Percentiles rank a stretch among this genome's conserved stretches.
Conservation (phyloP, 2,888 invertebrate genomes). For the Sialis lutaria region DNA sequence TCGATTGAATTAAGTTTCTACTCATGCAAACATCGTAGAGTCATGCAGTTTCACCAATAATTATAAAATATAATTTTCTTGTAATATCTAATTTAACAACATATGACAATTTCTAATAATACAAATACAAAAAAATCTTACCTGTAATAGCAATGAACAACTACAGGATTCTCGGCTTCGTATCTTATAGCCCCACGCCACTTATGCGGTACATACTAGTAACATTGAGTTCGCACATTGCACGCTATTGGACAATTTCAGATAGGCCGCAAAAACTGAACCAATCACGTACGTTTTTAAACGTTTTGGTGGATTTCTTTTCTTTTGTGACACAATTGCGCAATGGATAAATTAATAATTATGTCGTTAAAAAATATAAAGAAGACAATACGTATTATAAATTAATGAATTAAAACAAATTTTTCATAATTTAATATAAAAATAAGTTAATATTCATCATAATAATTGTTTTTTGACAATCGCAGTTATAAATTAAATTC, state of each 20-base stretch:
- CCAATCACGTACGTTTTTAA: constrained; percentile 30
- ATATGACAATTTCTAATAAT: constrained; percentile 31
- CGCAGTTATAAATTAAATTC: constrained; percentile 1
- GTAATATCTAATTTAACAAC: constrained; percentile 21
- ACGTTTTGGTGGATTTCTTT: constrained; percentile 35
- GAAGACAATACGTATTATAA: no score
- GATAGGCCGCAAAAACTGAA: constrained; percentile 37
- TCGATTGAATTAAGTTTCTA: constrained; percentile 20
- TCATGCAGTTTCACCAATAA: constrained; percentile 14
- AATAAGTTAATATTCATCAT: no score
- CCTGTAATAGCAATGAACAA: constrained; percentile 36
- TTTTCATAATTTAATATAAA: no score
- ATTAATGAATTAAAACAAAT: no score
- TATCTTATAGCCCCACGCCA: constrained; percentile 45
- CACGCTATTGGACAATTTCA: constrained; percentile 34
- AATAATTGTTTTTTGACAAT: no score
- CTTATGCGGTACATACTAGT: constrained; percentile 39
- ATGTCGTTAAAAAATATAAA: no score
- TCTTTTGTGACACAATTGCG: constrained; percentile 24
- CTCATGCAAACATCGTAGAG: constrained; percentile 15
- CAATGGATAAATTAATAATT: constrained; percentile 14
- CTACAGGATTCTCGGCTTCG: constrained; percentile 39
- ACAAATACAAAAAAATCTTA: constrained; percentile 39
- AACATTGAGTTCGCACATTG: constrained; percentile 21
- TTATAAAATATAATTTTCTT: constrained; percentile 19